Percentiles rank a stretch among this genome's conserved stretches.
Evolutionary conservation across 2,888 invertebrate genomes (phyloP).

Genomic region (Hypsopygia costalis): DNA sequence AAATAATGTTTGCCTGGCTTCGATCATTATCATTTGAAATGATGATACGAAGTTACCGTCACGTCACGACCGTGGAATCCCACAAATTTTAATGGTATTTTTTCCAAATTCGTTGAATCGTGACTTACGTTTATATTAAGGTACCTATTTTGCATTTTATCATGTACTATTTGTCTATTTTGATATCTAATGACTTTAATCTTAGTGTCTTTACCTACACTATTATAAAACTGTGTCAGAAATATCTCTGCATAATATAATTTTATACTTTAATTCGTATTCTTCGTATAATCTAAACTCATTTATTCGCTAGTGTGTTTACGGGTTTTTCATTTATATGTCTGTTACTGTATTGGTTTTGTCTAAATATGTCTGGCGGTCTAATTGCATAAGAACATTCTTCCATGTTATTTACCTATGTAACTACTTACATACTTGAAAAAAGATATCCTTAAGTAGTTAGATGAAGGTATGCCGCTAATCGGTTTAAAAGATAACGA

Average conservation of each 20-base stretch:
- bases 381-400: too few relatives aligned
- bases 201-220: too few relatives aligned
- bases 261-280: too few relatives aligned
- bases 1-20: not conserved
- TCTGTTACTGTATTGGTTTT: too few relatives aligned
- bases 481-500: conserved; percentile 10
- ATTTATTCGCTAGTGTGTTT: too few relatives aligned
- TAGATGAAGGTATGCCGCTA: conserved; percentile 8
- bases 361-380: too few relatives aligned
- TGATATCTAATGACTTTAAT: not conserved
- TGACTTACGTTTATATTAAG: conserved; percentile 24
- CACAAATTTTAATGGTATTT: conserved; percentile 15
- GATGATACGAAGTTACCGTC: conserved; percentile 7
- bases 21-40: not conserved
- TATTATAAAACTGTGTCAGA: too few relatives aligned
- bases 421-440: too few relatives aligned
- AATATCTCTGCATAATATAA: too few relatives aligned
- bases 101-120: conserved; percentile 22
- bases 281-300: too few relatives aligned
- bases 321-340: too few relatives aligned
- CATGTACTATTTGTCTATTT: conserved; percentile 9
- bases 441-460: not conserved
- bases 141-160: conserved; percentile 13
- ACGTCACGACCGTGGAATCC: conserved; percentile 11
- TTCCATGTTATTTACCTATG: too few relatives aligned